Percentiles rank a stretch among this genome's conserved stretches.
Conservation (phyloP, 2,113 vertebrate species). For the Lepidothrix coronata region DNA sequence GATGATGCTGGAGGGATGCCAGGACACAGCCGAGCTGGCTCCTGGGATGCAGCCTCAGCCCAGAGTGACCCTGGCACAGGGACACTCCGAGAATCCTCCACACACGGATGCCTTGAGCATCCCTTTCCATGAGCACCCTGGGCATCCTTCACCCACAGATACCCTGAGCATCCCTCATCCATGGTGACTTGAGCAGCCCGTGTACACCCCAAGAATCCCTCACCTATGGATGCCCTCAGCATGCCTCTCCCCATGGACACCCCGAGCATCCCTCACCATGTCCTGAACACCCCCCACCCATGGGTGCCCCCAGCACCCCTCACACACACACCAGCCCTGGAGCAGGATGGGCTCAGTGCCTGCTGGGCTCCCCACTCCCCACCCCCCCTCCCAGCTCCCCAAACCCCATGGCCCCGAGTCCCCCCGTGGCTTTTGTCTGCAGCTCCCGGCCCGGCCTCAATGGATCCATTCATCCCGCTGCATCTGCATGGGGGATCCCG, state of each 20-base stretch:
- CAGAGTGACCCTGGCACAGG: accelerated
- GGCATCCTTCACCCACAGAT: background rate
- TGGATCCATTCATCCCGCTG: conserved; percentile 72
- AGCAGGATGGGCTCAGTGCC: background rate
- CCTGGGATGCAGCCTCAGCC: background rate
- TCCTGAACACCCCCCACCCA: background rate
- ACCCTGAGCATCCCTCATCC: background rate
- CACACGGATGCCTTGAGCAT: accelerated
- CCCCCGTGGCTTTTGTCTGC: conserved; percentile 67
- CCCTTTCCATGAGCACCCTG: background rate
- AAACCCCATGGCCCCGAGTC: background rate
- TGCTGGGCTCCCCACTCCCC: accelerated
- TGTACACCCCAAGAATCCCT: background rate
- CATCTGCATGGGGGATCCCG: conserved; percentile 46
- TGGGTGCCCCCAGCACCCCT: background rate
- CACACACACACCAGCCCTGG: accelerated
- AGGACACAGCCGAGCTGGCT: background rate
- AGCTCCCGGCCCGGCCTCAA: conserved; percentile 72
- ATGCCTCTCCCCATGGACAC: accelerated
- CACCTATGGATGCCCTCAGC: background rate
- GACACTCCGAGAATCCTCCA: background rate
- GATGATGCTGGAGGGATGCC: background rate
- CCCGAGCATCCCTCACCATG: background rate
- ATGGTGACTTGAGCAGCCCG: background rate
- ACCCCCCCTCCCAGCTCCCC: background rate